A percentile compares a stretch with the other conserved stretches of the same genome.
Conservation (phyloP, 2,113 vertebrate genomes). For the Meriones unguiculatus region DNA sequence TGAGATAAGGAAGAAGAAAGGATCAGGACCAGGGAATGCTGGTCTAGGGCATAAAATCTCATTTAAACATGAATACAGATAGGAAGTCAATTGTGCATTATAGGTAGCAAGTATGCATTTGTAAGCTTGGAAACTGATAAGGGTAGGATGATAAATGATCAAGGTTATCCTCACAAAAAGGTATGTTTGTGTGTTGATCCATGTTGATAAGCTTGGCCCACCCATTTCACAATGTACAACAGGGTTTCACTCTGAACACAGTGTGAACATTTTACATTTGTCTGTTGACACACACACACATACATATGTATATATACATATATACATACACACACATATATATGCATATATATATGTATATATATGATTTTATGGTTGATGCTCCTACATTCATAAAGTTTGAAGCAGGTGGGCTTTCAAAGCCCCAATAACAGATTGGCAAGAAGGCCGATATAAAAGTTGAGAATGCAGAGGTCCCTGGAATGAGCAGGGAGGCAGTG, state of each 20-base stretch:
- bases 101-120: neutral
- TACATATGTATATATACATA: too few species aligned
- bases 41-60: neutral
- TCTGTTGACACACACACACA: neutral
- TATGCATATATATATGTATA: too few species aligned
- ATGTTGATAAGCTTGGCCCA: neutral
- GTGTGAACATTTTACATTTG: neutral
- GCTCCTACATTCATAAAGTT: neutral
- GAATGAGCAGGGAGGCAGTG: fast-evolving
- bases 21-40: too few species aligned
- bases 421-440: neutral
- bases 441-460: neutral
- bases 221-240: too few species aligned
- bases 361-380: neutral
- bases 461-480: neutral
- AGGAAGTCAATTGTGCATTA: neutral
- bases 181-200: too few species aligned
- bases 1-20: fast-evolving
- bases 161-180: neutral
- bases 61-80: neutral
- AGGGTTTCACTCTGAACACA: too few species aligned
- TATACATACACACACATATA: too few species aligned
- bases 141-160: neutral
- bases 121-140: neutral
- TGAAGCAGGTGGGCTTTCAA: neutral